Percentiles rank a stretch among this genome's conserved stretches.
Conservation (phyloP, 37 sponge, comb jelly and placozoan genomes). For the Beroe ovata region DNA sequence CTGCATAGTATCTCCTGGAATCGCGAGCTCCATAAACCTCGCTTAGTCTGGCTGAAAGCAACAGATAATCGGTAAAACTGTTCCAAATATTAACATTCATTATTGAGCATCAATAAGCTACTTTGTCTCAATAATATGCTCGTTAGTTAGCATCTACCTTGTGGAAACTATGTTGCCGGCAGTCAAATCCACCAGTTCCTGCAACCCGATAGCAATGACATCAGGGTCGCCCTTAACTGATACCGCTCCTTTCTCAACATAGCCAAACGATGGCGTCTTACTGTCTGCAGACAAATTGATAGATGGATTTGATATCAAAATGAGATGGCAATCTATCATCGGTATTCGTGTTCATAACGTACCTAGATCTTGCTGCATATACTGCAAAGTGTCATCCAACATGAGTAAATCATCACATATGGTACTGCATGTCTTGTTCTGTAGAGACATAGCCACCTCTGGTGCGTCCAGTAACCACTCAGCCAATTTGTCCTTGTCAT, state of each 20-base stretch:
- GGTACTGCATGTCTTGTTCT: not conserved
- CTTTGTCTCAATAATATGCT: too few species aligned
- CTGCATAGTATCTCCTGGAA: conserved; percentile 83
- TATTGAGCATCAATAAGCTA: too few species aligned
- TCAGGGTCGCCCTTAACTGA: not conserved
- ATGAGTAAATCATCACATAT: not conserved
- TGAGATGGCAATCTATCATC: too few species aligned
- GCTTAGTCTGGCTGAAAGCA: conserved; percentile 78
- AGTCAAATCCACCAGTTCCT: conserved; percentile 94
- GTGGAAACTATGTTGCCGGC: conserved; percentile 89
- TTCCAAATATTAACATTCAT: too few species aligned
- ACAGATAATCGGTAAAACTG: too few species aligned
- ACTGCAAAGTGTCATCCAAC: not conserved
- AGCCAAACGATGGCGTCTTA: conserved; percentile 24
- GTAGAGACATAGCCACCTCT: not conserved
- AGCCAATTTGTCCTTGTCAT: conserved; percentile 75
- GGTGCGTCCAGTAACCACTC: conserved; percentile 91
- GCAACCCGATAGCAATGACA: conserved; percentile 71
- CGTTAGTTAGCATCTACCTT: conserved; percentile 68
- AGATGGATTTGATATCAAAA: too few species aligned
- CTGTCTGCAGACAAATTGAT: too few species aligned
- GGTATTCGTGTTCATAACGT: too few species aligned
- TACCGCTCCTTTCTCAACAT: conserved; percentile 2
- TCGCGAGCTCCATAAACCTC: conserved; percentile 86
- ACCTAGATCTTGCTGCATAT: not conserved